Conservation (phyloP, 1,140 invertebrate species). For the Bombus confusus region DNA sequence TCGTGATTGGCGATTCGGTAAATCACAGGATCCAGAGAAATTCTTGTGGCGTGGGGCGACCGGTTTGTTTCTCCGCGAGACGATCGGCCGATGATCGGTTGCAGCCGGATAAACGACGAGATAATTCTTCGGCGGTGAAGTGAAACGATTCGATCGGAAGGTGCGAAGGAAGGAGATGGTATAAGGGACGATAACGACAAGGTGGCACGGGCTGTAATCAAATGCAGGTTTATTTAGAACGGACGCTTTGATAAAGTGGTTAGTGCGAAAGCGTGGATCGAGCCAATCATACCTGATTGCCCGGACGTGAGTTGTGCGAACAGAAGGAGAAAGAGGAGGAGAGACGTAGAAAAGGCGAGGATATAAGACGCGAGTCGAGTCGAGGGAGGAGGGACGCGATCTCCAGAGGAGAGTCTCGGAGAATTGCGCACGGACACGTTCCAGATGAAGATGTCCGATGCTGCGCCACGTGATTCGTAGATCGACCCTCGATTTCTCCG, state of each 20-base stretch:
- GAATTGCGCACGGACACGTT: slow-evolving; percentile 32
- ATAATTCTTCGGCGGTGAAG: slow-evolving; percentile 51
- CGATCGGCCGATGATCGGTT: slow-evolving; percentile 21
- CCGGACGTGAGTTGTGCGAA: slow-evolving; percentile 77
- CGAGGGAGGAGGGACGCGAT: not conserved
- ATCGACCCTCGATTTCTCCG: slow-evolving; percentile 47
- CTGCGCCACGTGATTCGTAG: slow-evolving; percentile 67
- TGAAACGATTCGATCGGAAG: slow-evolving; percentile 57
- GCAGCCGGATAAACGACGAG: slow-evolving; percentile 47
- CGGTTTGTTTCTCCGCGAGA: not conserved
- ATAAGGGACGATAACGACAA: slow-evolving; percentile 75
- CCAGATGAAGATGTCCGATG: slow-evolving; percentile 65
- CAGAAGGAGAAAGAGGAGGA: slow-evolving; percentile 51
- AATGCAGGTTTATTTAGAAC: slow-evolving; percentile 79
- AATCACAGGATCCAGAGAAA: not conserved
- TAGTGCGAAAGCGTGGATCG: slow-evolving; percentile 80
- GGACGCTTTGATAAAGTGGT: slow-evolving; percentile 79
- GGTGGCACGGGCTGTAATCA: slow-evolving; percentile 73
- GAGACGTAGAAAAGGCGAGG: slow-evolving; percentile 16
- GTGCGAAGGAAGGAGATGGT: slow-evolving; percentile 61
- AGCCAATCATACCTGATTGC: slow-evolving; percentile 81
- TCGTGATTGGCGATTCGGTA: not conserved
- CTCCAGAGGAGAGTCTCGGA: slow-evolving; percentile 6
- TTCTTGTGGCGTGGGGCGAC: not conserved
- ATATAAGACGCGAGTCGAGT: not conserved